Evolutionary conservation across 2,797 vertebrate genomes (phyloP).

Genomic region (Megalops cyprinoides): DNA sequence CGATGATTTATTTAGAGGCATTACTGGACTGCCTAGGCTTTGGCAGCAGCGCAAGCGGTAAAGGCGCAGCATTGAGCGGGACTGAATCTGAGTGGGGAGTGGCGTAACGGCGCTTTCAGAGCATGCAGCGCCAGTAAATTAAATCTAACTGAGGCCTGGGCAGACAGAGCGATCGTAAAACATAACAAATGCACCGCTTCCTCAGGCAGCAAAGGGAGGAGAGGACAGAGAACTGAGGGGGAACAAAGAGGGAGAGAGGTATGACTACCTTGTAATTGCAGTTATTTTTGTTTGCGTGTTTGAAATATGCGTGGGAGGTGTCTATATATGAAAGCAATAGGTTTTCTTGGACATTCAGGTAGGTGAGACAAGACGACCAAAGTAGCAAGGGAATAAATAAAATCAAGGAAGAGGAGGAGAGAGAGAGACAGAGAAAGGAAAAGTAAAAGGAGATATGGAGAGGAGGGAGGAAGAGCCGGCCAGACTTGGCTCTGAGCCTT

Average conservation of each 20-base stretch:
- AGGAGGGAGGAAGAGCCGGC: not conserved
- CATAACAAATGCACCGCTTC: conserved; percentile 6
- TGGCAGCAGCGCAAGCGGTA: conserved; percentile 27
- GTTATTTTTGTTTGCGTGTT: conserved; percentile 13
- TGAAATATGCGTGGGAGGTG: not conserved
- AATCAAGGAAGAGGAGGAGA: conserved; percentile 4
- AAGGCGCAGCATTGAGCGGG: conserved; percentile 44
- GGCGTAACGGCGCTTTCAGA: not conserved
- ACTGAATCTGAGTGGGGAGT: conserved; percentile 37
- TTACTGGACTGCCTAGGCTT: not conserved
- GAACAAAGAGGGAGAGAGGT: not conserved
- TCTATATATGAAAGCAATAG: not conserved
- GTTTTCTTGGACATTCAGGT: not conserved
- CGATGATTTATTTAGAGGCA: not conserved
- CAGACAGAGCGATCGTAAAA: conserved; percentile 43
- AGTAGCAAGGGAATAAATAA: conserved; percentile 5
- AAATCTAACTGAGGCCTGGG: conserved; percentile 19
- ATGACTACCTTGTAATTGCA: not conserved
- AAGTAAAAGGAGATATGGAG: not conserved
- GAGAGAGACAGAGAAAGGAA: not conserved
- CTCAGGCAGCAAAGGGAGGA: not conserved
- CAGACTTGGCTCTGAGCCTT: conserved; percentile 46
- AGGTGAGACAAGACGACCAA: conserved; percentile 4
- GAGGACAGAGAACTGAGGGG: not conserved
- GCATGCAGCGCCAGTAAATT: not conserved